Conservation (phyloP, 2,797 vertebrate species). For the Vipera ursinii region DNA sequence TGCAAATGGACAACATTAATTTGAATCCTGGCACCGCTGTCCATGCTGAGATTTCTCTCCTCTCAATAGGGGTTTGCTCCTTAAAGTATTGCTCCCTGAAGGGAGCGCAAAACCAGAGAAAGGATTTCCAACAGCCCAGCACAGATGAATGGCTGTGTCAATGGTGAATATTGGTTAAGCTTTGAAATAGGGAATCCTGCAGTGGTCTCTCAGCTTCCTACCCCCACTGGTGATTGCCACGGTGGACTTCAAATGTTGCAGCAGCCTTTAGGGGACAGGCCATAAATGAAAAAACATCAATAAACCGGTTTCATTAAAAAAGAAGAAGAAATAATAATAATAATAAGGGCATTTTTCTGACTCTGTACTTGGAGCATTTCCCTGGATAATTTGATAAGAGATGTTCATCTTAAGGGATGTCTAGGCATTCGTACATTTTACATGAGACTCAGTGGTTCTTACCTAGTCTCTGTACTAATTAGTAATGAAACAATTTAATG, state of each 20-base stretch:
- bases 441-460: slow-evolving; percentile 24
- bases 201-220: slow-evolving; percentile 70
- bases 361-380: slow-evolving; percentile 40
- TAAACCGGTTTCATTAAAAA: slow-evolving; percentile 54
- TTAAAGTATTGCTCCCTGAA: slow-evolving; percentile 80
- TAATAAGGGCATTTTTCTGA: slow-evolving; percentile 29
- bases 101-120: slow-evolving; percentile 78
- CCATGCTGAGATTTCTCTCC: slow-evolving; percentile 74
- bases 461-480: slow-evolving; percentile 46
- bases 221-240: slow-evolving; percentile 60
- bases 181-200: slow-evolving; percentile 79
- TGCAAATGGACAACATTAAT: slow-evolving; percentile 80
- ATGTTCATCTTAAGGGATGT: slow-evolving; percentile 10
- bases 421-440: slow-evolving; percentile 28
- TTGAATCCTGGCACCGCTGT: slow-evolving; percentile 74
- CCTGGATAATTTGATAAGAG: slow-evolving; percentile 35
- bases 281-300: slow-evolving; percentile 53
- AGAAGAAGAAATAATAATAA: slow-evolving; percentile 51
- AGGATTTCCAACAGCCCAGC: slow-evolving; percentile 80
- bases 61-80: slow-evolving; percentile 79
- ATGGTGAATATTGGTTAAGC: slow-evolving; percentile 79
- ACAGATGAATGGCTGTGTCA: slow-evolving; percentile 80
- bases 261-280: slow-evolving; percentile 66
- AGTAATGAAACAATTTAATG: slow-evolving; percentile 32
- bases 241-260: slow-evolving; percentile 64